Conservation (phyloP, 2,113 vertebrate genomes). For the Amphilophus citrinellus region DNA sequence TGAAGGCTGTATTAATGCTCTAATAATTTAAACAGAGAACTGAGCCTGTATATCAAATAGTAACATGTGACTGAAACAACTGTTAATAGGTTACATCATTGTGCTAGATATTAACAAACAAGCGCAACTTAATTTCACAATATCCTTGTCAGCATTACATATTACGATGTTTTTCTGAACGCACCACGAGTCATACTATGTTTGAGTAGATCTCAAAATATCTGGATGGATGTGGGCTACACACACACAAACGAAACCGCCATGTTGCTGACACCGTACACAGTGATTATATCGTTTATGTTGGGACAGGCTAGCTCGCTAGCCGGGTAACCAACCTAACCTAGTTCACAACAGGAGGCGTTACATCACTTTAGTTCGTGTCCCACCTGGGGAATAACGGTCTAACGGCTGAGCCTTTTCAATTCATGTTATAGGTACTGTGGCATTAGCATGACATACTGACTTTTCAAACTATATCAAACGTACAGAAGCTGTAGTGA, state of each 20-base stretch:
- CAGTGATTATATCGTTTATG: background rate
- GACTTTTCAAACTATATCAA: background rate
- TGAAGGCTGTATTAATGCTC: background rate
- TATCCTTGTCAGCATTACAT: background rate
- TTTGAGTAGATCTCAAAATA: conserved; percentile 39
- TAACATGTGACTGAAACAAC: background rate
- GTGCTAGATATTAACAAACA: background rate
- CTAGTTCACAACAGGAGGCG: conserved; percentile 62
- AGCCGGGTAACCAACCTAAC: conserved; percentile 54
- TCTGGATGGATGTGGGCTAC: conserved; percentile 5
- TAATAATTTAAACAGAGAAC: background rate
- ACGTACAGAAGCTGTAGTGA: conserved; percentile 29
- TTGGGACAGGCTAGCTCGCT: conserved; percentile 25
- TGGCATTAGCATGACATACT: conserved; percentile 43
- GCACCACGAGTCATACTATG: background rate
- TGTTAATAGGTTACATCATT: background rate
- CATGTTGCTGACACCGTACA: conserved; percentile 22
- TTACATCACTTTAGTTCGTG: conserved; percentile 70
- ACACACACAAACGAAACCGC: background rate
- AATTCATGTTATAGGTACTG: background rate
- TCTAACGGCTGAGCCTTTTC: background rate
- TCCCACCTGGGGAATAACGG: conserved; percentile 52
- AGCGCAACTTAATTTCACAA: conserved; percentile 24
- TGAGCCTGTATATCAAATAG: background rate
- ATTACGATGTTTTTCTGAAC: conserved; percentile 28